These are phyloP conservation scores for Pogonognathellus flavescens DNA, from an alignment of 1,140 invertebrate genomes.

Conservation along the genomic window DNA sequence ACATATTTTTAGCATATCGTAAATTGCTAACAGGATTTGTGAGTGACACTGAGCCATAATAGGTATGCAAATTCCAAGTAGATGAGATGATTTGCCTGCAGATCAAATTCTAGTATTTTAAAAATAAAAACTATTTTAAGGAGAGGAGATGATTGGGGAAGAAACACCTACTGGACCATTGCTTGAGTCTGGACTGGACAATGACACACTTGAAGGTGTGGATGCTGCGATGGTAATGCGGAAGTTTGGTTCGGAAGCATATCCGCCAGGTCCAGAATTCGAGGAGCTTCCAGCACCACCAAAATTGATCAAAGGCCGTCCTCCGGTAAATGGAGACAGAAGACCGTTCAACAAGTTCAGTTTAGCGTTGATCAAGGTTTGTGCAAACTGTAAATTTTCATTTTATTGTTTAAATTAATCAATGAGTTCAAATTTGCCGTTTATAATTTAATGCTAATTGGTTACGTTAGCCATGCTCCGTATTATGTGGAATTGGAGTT, in stretches of 20 bases:
- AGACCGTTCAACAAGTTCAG: slow-evolving; percentile 67
- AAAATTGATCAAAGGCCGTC: slow-evolving; percentile 65
- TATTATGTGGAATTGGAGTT: not conserved
- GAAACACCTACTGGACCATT: slow-evolving; percentile 66
- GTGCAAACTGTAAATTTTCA: slow-evolving; percentile 64
- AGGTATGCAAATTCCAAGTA: slow-evolving; percentile 6
- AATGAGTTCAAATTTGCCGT: slow-evolving; percentile 20
- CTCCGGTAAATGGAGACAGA: slow-evolving; percentile 66
- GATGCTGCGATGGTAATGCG: slow-evolving; percentile 64
- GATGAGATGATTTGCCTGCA: slow-evolving; percentile 14
- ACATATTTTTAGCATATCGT: not conserved
- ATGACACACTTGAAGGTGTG: slow-evolving; percentile 51
- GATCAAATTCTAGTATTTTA: slow-evolving; percentile 28
- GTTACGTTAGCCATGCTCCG: not conserved
- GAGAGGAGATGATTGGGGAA: slow-evolving; percentile 60
- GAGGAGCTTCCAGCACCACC: slow-evolving; percentile 53
- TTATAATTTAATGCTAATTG: not conserved
- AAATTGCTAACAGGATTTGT: not conserved
- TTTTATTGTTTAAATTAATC: slow-evolving; percentile 17
- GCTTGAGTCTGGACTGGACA: slow-evolving; percentile 49
- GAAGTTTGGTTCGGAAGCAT: slow-evolving; percentile 65
- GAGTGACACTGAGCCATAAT: too few relatives aligned
- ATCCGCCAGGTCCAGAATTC: slow-evolving; percentile 49
- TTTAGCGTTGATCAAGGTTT: slow-evolving; percentile 66
- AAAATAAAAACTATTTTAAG: slow-evolving; percentile 36